Evolutionary conservation across 2,888 invertebrate species (phyloP), one percentile per base, ranked within the genome.

Genomic region (Sphaerophoria taeniata): DNA sequence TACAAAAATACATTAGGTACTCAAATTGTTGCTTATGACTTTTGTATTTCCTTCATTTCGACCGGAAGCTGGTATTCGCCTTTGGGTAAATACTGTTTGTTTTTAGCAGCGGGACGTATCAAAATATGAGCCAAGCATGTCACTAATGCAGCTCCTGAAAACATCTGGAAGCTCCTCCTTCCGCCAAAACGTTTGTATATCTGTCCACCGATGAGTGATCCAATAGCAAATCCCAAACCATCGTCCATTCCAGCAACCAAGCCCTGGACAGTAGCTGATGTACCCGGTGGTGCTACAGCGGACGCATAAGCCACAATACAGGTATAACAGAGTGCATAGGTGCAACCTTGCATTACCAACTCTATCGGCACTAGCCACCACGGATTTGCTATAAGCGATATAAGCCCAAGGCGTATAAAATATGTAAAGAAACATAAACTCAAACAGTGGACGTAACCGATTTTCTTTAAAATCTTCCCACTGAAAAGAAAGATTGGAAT

Each of bases 181-280:
- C 96, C 96, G 0, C 96, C 96, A 12, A 94, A 89, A 79, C 93
- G 91, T 72, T 94, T 93, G 90, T 95, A 96, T 56, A 96, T 90
- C 80, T 95, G 91, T 0, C 97, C 97, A 2, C 96, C 96, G 4
- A 95, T 89, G 0, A 97, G 90, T 45, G 96, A 96, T 0, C 97
- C 97, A 61, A 97, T 90, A 0, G 96, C 95, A 89, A 95, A 96
- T 12, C 96, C 96, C 36, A 97, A 92, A 0, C 97, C 97, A 89
- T 97, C 97, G 89, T 97, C 97, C 95, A 97, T 95, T n/a, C 97
- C 97, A 0, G 97, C 96, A 47, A 96, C 96, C 36, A 97, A 94
- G 0, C 97, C 97, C 90, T 97, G 97, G 77, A 97, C 95, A 0
- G 97, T 97, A 6, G 97, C 97, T 4, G 96, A 96, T 76, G 96